A percentile compares a stretch with the other conserved stretches of the same genome.
These are phyloP conservation scores for Acrocephalus arundinaceus DNA, from an alignment of 2,113 vertebrate genomes.

Conservation along the genomic window DNA sequence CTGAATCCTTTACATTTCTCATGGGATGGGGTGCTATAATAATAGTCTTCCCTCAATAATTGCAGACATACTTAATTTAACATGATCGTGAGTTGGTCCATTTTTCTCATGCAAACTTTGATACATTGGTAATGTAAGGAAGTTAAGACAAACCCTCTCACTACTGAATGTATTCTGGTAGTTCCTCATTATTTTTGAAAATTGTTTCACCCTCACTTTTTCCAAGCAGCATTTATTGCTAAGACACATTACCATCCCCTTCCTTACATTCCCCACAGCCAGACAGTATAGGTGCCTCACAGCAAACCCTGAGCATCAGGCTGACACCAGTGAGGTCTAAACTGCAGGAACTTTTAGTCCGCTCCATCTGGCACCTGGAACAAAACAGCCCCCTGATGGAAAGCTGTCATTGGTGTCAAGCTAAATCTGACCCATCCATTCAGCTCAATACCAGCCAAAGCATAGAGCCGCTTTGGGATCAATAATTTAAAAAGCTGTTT, in stretches of 20 bases:
- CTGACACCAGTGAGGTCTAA: not conserved
- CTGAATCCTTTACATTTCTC: not conserved
- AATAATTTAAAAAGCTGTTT: slow-evolving; percentile 1
- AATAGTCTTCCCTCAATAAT: not conserved
- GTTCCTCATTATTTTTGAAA: not conserved
- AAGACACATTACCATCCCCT: rapidly evolving
- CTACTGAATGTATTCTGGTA: not conserved
- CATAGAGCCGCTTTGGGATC: not conserved
- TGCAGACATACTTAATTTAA: not conserved
- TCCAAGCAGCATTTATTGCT: not conserved
- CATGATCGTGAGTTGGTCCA: rapidly evolving
- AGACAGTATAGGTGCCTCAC: not conserved
- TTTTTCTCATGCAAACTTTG: not conserved
- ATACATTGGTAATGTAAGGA: rapidly evolving
- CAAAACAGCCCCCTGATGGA: not conserved
- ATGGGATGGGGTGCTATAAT: not conserved
- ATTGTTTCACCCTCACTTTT: not conserved
- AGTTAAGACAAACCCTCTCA: not conserved
- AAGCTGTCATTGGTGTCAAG: not conserved
- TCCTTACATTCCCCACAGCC: rapidly evolving
- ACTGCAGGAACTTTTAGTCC: not conserved
- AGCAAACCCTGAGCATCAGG: not conserved
- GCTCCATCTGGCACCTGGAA: slow-evolving; percentile 39
- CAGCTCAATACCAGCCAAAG: not conserved
- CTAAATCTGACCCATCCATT: slow-evolving; percentile 14